A percentile compares a stretch with the other conserved stretches of the same genome.
Evolutionary conservation across 1,140 invertebrate species (phyloP).

Genomic region (Tetragnatha versicolor): DNA sequence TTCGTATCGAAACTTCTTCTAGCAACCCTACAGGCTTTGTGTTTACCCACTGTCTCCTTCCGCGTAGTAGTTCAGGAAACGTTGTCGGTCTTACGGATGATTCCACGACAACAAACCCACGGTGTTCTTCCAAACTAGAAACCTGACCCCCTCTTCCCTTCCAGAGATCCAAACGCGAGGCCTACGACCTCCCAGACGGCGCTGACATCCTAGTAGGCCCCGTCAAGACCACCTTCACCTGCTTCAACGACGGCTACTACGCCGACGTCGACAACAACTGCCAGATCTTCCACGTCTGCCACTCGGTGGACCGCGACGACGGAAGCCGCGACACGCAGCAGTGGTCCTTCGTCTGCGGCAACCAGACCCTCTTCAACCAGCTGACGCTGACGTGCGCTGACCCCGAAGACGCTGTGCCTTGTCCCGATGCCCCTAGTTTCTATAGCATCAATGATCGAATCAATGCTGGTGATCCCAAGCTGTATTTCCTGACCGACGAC

Average conservation of each 20-base stretch:
- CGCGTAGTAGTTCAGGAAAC: too few relatives aligned
- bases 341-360: constrained; percentile 87
- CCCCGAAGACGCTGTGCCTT: constrained; percentile 60
- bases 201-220: constrained; percentile 58
- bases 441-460: constrained; percentile 59
- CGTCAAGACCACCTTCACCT: constrained; percentile 59
- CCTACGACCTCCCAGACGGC: constrained; percentile 58
- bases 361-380: constrained; percentile 86
- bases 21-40: too few relatives aligned
- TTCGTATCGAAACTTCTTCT: too few relatives aligned
- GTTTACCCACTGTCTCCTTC: too few relatives aligned
- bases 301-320: constrained; percentile 72
- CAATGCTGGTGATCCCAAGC: constrained; percentile 48
- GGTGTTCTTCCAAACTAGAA: too few relatives aligned
- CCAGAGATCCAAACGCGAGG: constrained; percentile 45
- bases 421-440: constrained; percentile 60
- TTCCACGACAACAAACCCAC: too few relatives aligned
- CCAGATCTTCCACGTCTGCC: constrained; percentile 63
- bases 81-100: too few relatives aligned
- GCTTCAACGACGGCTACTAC: constrained; percentile 62
- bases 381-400: constrained; percentile 66
- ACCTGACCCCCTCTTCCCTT: constrained; percentile 3
- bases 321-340: constrained; percentile 61
- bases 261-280: constrained; percentile 64
- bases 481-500: constrained; percentile 51